These are phyloP conservation scores for Antechinus flavipes DNA, from an alignment of 2,113 vertebrate genomes.

Conservation along the genomic window DNA sequence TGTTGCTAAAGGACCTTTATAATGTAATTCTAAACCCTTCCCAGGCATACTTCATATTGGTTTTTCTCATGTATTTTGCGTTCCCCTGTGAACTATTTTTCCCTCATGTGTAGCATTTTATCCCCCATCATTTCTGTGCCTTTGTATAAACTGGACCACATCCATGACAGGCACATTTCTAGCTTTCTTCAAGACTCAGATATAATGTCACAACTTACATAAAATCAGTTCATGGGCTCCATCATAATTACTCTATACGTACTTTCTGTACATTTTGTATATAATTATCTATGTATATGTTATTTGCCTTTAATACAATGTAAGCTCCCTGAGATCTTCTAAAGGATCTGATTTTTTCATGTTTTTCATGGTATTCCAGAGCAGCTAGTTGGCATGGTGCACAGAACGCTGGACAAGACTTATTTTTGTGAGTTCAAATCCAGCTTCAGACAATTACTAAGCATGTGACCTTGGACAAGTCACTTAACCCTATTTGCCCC, in stretches of 20 bases:
- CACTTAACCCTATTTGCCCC: no score
- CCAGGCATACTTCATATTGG: not conserved
- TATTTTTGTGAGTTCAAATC: no score
- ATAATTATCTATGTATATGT: not conserved
- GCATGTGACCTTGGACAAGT: no score
- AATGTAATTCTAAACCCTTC: not conserved
- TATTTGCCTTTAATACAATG: not conserved
- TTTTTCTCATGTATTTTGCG: no score
- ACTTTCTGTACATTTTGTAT: not conserved
- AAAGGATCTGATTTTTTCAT: not conserved
- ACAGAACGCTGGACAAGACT: no score
- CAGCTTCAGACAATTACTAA: no score
- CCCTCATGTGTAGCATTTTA: not conserved
- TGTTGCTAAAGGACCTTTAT: not conserved
- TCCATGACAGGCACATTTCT: not conserved
- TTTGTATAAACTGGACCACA: not conserved
- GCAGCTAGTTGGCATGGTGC: no score
- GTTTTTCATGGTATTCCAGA: not conserved
- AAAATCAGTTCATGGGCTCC: no score
- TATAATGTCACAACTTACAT: not conserved
- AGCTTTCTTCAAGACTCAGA: not conserved
- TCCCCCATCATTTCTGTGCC: not conserved
- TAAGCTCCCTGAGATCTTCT: not conserved
- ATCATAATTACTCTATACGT: not conserved
- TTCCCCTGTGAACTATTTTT: not conserved